Evolutionary conservation across 2,888 invertebrate species (phyloP), one percentile per base, ranked within the genome.

Genomic region (Archips crataeganus): DNA sequence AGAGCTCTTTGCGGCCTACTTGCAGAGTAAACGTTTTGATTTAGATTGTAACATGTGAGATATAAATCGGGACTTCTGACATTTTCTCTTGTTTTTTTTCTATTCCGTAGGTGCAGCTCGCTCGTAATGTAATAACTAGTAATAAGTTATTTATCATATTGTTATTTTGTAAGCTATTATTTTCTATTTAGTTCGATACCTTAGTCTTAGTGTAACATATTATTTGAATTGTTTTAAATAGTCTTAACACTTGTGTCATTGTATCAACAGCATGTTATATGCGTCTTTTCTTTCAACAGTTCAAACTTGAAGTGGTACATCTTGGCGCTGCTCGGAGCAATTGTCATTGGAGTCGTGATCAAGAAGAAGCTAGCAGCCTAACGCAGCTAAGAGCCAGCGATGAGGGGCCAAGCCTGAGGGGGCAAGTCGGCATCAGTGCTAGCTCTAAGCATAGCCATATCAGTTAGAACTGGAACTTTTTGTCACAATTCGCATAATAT

Each of bases 241-340:
- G n/a, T n/a, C 6, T 49, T 47, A 23, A 23, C 10, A 11, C 10
- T 13, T n/a, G 13, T 2, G n/a, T 49, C 13, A 13, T 13, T 13
- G 13, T 47, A 3, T 13, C 9, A 49, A n/a, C 49, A 6, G 13
- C n/a, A 45, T 45, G 4, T 5, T 13, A n/a, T 5, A 10, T 10
- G 9, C 11, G 2, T 9, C 5, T n/a, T 49, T 49, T n/a, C 49
- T 76, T 57, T 78, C 82, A 80, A 13, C 86, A 89, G 90, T 68
- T 81, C 82, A 11, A 84, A 81, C 1, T 77, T 86, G 77, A 92
- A 90, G 79, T 91, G 88, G 87, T 86, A 83, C 3, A 49, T 90
- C 0, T 8, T 92, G 0, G 89, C 88, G 0, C 78, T 92, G 59
- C 90, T 88, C 0, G 82, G 84, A 0, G 91, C 91, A 0, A 73